Evolutionary conservation across 1,140 invertebrate species (phyloP).

Genomic region (Atta cephalotes): DNA sequence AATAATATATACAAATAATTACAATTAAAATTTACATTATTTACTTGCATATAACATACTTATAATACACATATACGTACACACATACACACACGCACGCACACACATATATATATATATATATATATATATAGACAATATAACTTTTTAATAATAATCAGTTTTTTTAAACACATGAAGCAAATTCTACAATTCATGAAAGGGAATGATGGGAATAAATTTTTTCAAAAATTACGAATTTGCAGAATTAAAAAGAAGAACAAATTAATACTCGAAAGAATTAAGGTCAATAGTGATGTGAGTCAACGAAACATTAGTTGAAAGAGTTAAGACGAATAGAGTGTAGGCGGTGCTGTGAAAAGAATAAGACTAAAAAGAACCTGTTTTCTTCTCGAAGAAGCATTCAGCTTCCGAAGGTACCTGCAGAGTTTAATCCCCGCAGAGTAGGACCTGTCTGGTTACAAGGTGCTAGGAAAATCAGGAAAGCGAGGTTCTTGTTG

Average conservation of each 20-base stretch:
- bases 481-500: constrained; percentile 2
- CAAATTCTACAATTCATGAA: background rate
- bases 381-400: constrained; percentile 79
- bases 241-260: background rate
- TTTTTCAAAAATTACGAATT: constrained; percentile 5
- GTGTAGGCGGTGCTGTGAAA: constrained; percentile 72
- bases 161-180: background rate
- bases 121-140: background rate
- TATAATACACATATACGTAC: background rate
- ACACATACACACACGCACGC: no score
- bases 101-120: no score
- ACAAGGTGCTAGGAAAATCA: constrained; percentile 31
- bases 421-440: constrained; percentile 82
- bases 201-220: background rate
- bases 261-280: constrained; percentile 11
- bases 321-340: constrained; percentile 72
- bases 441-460: constrained; percentile 79
- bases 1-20: constrained; percentile 5
- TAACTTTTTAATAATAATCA: background rate
- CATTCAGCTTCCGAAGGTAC: constrained; percentile 78
- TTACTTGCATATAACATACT: background rate
- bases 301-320: constrained; percentile 28
- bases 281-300: background rate
- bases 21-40: background rate
- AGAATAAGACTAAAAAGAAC: constrained; percentile 78